These are phyloP conservation scores for Ethmia dodecea DNA, from an alignment of 2,888 invertebrate genomes.

Conservation along the genomic window DNA sequence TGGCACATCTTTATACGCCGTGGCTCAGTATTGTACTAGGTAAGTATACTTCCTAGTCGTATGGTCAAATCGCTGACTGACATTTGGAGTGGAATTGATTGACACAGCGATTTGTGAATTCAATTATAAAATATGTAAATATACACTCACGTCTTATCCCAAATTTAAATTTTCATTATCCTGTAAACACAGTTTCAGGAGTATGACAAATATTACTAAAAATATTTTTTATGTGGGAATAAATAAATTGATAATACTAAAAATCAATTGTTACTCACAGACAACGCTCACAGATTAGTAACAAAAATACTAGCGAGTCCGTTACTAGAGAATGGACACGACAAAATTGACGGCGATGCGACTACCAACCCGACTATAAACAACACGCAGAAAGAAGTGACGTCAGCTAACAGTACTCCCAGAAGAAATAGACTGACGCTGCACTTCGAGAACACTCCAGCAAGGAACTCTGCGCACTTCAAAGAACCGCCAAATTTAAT, in stretches of 20 bases:
- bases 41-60: too few relatives aligned
- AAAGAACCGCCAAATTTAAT: conserved; percentile 81
- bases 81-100: too few relatives aligned
- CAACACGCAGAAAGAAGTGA: conserved; percentile 41
- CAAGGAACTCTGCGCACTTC: conserved; percentile 84
- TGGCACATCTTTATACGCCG: conserved; percentile 94
- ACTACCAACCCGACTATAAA: conserved; percentile 30
- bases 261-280: conserved; percentile 46
- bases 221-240: too few relatives aligned
- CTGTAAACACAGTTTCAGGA: too few relatives aligned
- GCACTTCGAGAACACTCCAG: conserved; percentile 84
- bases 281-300: conserved; percentile 86
- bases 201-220: too few relatives aligned
- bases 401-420: conserved; percentile 69
- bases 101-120: too few relatives aligned
- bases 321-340: conserved; percentile 52
- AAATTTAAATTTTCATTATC: too few relatives aligned
- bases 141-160: too few relatives aligned
- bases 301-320: conserved; percentile 59
- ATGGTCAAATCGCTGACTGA: too few relatives aligned
- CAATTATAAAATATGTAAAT: too few relatives aligned
- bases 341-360: conserved; percentile 51
- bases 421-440: conserved; percentile 82
- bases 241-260: background rate
- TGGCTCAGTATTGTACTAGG: conserved; percentile 88